Conservation (phyloP, 2,888 invertebrate genomes). For the Dryomyza anilis region DNA sequence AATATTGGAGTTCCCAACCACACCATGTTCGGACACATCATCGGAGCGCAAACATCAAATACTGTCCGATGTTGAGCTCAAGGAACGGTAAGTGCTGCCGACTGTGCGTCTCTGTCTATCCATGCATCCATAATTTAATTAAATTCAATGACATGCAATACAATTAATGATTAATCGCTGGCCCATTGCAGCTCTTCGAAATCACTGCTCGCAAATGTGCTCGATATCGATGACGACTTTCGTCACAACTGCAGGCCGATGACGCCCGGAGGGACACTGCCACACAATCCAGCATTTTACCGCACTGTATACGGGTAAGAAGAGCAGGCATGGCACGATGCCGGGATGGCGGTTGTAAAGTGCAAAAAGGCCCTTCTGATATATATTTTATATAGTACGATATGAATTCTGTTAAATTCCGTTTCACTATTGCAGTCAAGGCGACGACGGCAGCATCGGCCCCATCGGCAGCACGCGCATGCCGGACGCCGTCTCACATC, state of each 20-base stretch:
- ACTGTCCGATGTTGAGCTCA: slow-evolving; percentile 84
- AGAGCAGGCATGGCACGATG: background rate
- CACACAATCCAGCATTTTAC: slow-evolving; percentile 70
- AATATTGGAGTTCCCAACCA: slow-evolving; percentile 62
- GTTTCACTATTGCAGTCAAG: slow-evolving; percentile 49
- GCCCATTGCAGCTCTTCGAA: slow-evolving; percentile 77
- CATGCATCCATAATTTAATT: background rate
- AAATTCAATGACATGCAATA: background rate
- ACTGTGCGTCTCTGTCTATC: too few species aligned
- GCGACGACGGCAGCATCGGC: slow-evolving; percentile 62
- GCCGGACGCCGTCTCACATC: slow-evolving; percentile 76
- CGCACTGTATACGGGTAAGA: slow-evolving; percentile 75
- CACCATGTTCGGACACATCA: slow-evolving; percentile 66
- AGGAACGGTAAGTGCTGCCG: slow-evolving; percentile 66
- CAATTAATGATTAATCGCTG: background rate
- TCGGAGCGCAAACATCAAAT: slow-evolving; percentile 73
- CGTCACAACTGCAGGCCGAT: slow-evolving; percentile 78
- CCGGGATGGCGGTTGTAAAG: too few species aligned
- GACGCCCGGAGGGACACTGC: slow-evolving; percentile 66
- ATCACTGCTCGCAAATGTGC: slow-evolving; percentile 93
- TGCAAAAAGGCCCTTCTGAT: too few species aligned
- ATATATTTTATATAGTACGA: too few species aligned
- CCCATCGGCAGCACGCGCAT: slow-evolving; percentile 73
- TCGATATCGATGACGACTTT: slow-evolving; percentile 97
- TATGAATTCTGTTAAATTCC: background rate